Conservation (phyloP, 2,797 vertebrate species). For the Manis crassicaudata region DNA sequence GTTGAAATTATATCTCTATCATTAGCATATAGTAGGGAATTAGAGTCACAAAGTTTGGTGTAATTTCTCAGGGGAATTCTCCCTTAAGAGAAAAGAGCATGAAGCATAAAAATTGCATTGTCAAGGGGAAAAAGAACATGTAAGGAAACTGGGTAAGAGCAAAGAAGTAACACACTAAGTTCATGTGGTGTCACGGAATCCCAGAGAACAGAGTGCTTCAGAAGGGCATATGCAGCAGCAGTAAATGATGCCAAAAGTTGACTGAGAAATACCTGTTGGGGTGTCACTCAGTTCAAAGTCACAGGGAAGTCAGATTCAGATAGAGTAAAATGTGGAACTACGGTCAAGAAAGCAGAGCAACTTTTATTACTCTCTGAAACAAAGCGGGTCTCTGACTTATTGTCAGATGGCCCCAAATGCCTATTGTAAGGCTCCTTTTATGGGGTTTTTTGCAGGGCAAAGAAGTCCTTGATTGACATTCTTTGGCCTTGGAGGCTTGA, state of each 20-base stretch:
- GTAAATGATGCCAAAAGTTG: not conserved
- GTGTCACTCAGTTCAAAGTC: too few relatives aligned
- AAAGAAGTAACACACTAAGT: not conserved
- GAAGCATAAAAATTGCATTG: not conserved
- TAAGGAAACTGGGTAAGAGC: not conserved
- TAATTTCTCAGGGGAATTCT: not conserved
- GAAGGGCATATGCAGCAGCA: not conserved
- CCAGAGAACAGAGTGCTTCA: not conserved
- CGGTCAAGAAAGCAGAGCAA: too few relatives aligned
- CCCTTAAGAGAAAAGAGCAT: not conserved
- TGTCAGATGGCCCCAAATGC: too few relatives aligned
- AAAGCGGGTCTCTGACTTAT: too few relatives aligned
- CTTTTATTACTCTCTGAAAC: too few relatives aligned
- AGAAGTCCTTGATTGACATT: too few relatives aligned
- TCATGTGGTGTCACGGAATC: not conserved
- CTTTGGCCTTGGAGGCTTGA: too few relatives aligned
- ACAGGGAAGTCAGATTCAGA: too few relatives aligned
- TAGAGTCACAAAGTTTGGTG: not conserved
- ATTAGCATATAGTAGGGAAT: not conserved
- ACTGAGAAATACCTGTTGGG: not conserved
- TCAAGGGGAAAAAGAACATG: not conserved
- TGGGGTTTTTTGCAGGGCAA: too few relatives aligned
- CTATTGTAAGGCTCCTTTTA: too few relatives aligned
- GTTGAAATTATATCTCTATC: slow-evolving; percentile 23
- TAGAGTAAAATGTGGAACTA: too few relatives aligned